Base-by-base conservation (phyloP, 1,140 invertebrate genomes). In the Harlomillsia oculata region DNA sequence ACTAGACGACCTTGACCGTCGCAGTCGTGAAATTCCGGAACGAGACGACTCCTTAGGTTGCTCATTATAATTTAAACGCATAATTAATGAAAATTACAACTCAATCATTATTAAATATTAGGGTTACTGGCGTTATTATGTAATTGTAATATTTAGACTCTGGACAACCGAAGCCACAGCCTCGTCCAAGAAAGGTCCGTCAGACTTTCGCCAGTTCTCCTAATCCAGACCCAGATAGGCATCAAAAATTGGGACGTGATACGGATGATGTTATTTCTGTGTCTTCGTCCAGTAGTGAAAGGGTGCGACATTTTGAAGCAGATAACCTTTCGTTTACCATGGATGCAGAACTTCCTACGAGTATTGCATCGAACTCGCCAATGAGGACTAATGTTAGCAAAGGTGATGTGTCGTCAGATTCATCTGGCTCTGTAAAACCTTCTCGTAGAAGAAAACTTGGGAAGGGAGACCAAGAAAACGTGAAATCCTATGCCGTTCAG, bases 201-300 rank as follows among this genome's bases (percentile, higher is more conserved):
- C n/a, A n/a, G n/a, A 14, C 14, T 36, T n/a, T 11, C 32, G 32
- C 18, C 8, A 26, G 1, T 2, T 28, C 21, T 8, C 9, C n/a
- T 30, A n/a, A 2, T 2, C 3, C 16, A 13, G 2, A 30, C 5
- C 28, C 23, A n/a, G n/a, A 21, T 16, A 53, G 23, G 32, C 52
- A 40, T n/a, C 30, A 29, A 29, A 44, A 34, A 18, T 18, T 16
- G 25, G 54, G 43, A 18, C 20, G 36, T 8, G 54, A 56, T 29
- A 20, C 49, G 1, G 54, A 56, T 23, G 54, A 56, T 14, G 54
- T 56, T 1, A 23, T 48, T 23, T 56, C 53, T 0, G 34, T 56
- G n/a, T 48, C 43, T 30, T 56, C 54, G 1, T 37, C 36, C 9
- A 25, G 36, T 18, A 51, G 36, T 16, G 43, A 23, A 11, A 26